A percentile compares a stretch with the other conserved stretches of the same genome.
Conservation (phyloP, 2,113 vertebrate species). For the Pardalotus punctatus region DNA sequence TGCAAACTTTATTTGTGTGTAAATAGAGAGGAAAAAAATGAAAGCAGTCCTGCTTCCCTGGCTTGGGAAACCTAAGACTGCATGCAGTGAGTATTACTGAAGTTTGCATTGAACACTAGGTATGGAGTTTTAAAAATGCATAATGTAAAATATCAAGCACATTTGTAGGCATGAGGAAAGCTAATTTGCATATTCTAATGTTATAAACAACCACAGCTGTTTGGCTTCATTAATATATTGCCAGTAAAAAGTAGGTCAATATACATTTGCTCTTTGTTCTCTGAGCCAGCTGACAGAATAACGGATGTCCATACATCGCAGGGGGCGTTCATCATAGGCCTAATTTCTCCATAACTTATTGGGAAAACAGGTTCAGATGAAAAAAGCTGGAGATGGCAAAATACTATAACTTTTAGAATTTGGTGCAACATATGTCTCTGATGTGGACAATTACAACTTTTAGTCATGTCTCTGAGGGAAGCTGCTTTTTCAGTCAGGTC, state of each 20-base stretch:
- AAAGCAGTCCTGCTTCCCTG: background rate
- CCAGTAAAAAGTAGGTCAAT: constrained; percentile 38
- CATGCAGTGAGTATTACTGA: background rate
- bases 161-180: background rate
- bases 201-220: constrained; percentile 8
- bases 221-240: background rate
- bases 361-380: background rate
- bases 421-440: background rate
- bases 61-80: background rate
- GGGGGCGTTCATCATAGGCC: background rate
- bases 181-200: background rate
- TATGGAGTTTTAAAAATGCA: background rate
- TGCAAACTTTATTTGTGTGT: background rate
- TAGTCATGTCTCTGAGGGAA: background rate
- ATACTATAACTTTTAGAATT: background rate
- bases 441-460: background rate
- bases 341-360: background rate
- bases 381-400: background rate
- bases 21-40: background rate
- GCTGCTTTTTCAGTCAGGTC: background rate
- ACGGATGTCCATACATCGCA: background rate
- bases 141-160: background rate
- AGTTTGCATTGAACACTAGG: background rate
- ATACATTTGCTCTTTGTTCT: background rate
- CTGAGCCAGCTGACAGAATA: background rate